Evolutionary conservation across 2,113 vertebrate genomes (phyloP).

Genomic region (Dipodomys spectabilis): DNA sequence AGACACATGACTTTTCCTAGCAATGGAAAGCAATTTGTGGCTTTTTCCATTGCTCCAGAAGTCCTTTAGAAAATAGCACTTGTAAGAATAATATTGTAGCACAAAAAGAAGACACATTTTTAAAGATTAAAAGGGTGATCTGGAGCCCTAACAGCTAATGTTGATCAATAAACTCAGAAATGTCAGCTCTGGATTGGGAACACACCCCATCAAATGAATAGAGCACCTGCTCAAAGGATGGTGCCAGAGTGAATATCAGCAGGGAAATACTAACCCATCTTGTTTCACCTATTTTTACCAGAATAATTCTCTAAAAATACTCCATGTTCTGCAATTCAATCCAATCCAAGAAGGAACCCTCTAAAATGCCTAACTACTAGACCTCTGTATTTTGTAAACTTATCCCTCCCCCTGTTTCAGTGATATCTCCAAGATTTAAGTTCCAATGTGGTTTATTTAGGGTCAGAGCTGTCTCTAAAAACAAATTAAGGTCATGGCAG

Average conservation of each 20-base stretch:
- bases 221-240: background rate
- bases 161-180: slow-evolving; percentile 9
- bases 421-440: background rate
- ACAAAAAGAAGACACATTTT: slow-evolving; percentile 37
- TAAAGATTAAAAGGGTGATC: slow-evolving; percentile 45
- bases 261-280: background rate
- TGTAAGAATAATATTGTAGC: slow-evolving; percentile 44
- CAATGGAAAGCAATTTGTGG: slow-evolving; percentile 61
- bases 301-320: slow-evolving; percentile 4
- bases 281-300: background rate
- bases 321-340: background rate
- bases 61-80: slow-evolving; percentile 66
- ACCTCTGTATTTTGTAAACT: background rate
- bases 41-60: slow-evolving; percentile 63
- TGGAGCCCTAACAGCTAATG: background rate
- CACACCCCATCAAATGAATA: background rate
- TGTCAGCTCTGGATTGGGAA: background rate
- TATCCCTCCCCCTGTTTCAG: background rate
- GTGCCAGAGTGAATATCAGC: background rate
- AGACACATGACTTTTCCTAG: slow-evolving; percentile 57
- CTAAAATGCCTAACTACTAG: background rate
- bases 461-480: background rate
- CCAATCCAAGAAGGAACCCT: background rate
- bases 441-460: slow-evolving; percentile 17
- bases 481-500: background rate